Evolutionary conservation across 2,113 vertebrate species (phyloP), one percentile per base, ranked within the genome.

Genomic region (Malaclemys terrapin): DNA sequence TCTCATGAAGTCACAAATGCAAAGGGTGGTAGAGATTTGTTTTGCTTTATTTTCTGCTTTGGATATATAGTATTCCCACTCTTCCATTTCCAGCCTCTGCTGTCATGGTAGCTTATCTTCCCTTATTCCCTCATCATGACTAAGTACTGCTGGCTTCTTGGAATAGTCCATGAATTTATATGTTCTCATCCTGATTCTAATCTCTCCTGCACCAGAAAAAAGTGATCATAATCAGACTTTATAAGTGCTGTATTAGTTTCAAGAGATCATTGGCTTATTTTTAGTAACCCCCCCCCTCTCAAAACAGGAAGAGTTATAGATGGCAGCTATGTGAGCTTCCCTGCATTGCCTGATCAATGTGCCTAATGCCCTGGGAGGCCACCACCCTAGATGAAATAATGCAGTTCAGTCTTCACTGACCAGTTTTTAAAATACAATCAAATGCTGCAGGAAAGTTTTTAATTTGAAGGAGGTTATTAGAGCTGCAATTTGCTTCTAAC

Each of bases 51-150:
- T 76, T 76, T 76, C 75, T 76, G 38, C 14, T 69, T 38, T 3
- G 49, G 49, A 42, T 88, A 53, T 1, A 1, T 87, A 19, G 10
- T 87, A 65, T 14, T 93, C 8, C 82, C 6, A 29, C 24, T 91
- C 89, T 20, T 87, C 19, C 14, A 53, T 0, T 0, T 93, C 75
- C 19, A 31, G 1, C 16, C 1, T 81, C 47, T 91, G 84, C 50
- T 89, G 24, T 84, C 52, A 11, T 17, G 62, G 38, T 22, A 45
- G 31, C 31, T 75, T 45, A 45, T 42, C 38, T 24, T 75, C 72
- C 20, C 5, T 42, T 75, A 38, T 22, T 38, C 31, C 2, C 20
- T 75, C 38, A 10, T 24, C 17, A 38, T 42, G 17, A 75, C 16
- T 89, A 78, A 47, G 3, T 78, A 27, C 20, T 27, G 42, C 24